Evolutionary conservation across 2,888 invertebrate genomes (phyloP), one percentile per base, ranked within the genome.

Genomic region (Eupithecia subumbrata): DNA sequence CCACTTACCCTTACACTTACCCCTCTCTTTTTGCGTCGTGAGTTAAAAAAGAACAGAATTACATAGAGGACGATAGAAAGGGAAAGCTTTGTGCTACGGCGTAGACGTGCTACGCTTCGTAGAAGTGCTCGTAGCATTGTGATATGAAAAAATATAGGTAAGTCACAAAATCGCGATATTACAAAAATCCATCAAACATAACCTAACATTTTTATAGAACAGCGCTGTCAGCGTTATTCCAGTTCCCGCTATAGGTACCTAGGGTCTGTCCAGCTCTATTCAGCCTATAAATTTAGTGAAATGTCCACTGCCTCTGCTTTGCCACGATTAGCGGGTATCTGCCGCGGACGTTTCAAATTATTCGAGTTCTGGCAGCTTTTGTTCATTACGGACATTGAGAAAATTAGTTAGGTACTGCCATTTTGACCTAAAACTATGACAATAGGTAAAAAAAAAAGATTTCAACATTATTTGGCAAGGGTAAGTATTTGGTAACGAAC

Each of bases 281-380:
- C 73, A 79, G 78, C 72, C 81, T 76, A 81, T 81, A 80, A 81
- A 81, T 81, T 77, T 67, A 75, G 76, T 75, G 72, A 77, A 81
- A 76, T 71, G 81, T 79, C 78, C 76, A 68, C 71, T 74, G 74
- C 76, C 70, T 75, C 77, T 71, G 80, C 76, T 74, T 78, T 77
- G 71, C 68, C 72, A 78, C 79, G 76, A 80, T 81, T 77, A 81
- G 80, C 80, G 77, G 80, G 78, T 73, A 76, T 80, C 81, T 80
- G 81, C 75, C 40, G 69, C 72, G 73, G 80, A 75, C 80, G 64
- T 74, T 77, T 73, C 69, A 63, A 72, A 78, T 74, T 77, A 77
- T 74, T 72, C 43, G 25, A 74, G 48, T 74, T 67, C 70, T 69
- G 25, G 45, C 34, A 40, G 30, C 71, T 71, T 73, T 73, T 73